Conservation (phyloP, 2,113 vertebrate genomes). For the Petroica traversi region DNA sequence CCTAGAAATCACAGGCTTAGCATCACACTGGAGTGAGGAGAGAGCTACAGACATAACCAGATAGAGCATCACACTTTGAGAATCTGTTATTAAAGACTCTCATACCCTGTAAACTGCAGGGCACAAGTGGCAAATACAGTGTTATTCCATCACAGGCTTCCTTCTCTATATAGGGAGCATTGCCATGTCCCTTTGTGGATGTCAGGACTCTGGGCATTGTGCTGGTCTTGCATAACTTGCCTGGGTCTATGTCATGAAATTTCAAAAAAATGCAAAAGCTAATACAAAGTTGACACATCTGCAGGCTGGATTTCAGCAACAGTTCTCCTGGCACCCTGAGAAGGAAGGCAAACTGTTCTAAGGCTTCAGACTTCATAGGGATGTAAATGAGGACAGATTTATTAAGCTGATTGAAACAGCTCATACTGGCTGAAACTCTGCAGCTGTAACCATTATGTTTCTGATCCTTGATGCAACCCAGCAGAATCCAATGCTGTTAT, state of each 20-base stretch:
- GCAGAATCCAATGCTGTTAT: neutral
- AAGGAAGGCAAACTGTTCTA: neutral
- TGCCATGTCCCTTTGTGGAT: neutral
- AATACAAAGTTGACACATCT: neutral
- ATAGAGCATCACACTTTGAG: neutral
- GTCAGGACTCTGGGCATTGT: neutral
- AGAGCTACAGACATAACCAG: neutral
- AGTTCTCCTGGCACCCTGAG: neutral
- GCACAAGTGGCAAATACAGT: fast-evolving
- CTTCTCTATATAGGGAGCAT: neutral
- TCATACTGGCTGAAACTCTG: neutral
- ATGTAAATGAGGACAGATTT: neutral
- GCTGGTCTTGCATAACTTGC: neutral
- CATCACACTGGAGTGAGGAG: neutral
- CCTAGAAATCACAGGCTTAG: neutral
- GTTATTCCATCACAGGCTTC: neutral
- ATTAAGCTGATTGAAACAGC: neutral
- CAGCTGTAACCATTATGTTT: neutral
- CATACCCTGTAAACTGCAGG: neutral
- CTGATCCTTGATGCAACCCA: neutral
- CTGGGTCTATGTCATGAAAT: neutral
- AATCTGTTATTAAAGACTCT: neutral
- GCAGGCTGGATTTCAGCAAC: neutral
- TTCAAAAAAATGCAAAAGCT: neutral
- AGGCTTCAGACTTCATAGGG: neutral